These are phyloP conservation scores for Gymnorhina tibicen DNA, from an alignment of 2,113 vertebrate species.

Conservation along the genomic window DNA sequence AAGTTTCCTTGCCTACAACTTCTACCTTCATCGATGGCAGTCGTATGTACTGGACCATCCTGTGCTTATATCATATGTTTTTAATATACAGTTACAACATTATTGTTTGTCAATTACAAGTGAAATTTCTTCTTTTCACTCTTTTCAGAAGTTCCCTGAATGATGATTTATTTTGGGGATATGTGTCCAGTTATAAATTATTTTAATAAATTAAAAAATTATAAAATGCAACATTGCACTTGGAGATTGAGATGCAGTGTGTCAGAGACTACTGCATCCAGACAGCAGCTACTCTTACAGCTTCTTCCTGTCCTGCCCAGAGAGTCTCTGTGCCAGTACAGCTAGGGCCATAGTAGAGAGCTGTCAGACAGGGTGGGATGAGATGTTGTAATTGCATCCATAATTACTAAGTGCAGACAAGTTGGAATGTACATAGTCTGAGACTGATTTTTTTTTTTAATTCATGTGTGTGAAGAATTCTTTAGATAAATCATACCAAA, in stretches of 20 bases:
- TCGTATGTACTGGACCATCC: slow-evolving; percentile 65
- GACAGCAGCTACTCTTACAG: background rate
- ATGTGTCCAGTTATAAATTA: background rate
- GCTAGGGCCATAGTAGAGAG: background rate
- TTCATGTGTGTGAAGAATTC: background rate
- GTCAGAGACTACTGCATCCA: background rate
- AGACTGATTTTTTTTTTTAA: background rate
- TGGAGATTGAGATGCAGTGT: background rate
- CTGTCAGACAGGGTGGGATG: background rate
- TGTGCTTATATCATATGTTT: background rate
- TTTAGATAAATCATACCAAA: background rate
- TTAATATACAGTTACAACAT: background rate
- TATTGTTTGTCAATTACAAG: background rate
- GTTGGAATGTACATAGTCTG: background rate
- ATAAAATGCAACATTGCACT: background rate
- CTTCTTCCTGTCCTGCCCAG: background rate
- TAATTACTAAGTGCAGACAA: background rate
- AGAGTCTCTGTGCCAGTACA: background rate
- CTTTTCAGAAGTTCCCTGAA: background rate
- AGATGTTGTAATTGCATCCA: background rate
- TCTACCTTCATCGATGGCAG: slow-evolving; percentile 77
- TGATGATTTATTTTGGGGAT: background rate
- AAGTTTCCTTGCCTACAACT: slow-evolving; percentile 67
- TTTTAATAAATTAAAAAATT: background rate
- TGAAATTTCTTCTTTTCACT: background rate